These are phyloP conservation scores for Cybosia mesomella DNA, from an alignment of 2,888 invertebrate species.

Conservation along the genomic window DNA sequence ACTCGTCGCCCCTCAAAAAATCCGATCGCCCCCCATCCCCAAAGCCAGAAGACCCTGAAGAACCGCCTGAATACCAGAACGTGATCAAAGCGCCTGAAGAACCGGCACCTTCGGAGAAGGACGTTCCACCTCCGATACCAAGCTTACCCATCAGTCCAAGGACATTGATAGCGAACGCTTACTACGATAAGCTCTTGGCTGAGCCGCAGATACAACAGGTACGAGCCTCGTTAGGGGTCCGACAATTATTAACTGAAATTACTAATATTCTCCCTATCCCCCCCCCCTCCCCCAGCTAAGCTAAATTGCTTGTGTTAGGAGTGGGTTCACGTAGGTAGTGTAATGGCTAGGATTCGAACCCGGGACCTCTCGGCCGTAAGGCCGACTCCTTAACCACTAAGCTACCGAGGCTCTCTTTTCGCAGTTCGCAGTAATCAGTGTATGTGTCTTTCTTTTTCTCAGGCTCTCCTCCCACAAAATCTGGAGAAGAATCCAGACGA, in stretches of 20 bases:
- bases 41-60: constrained; percentile 47
- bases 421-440: too few species aligned
- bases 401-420: too few species aligned
- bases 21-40: constrained; percentile 46
- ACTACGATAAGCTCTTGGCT: constrained; percentile 91
- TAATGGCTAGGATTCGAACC: too few species aligned
- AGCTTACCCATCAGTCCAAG: constrained; percentile 82
- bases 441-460: too few species aligned
- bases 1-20: constrained; percentile 73
- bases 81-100: constrained; percentile 51
- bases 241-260: too few species aligned
- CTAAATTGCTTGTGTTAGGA: too few species aligned
- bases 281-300: too few species aligned
- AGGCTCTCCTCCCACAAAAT: constrained; percentile 92
- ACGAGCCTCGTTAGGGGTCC: background rate
- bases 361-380: too few species aligned
- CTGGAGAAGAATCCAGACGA: constrained; percentile 96
- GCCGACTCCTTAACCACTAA: too few species aligned
- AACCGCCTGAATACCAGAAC: constrained; percentile 79
- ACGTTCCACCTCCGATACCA: constrained; percentile 80
- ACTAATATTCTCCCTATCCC: too few species aligned
- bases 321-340: too few species aligned
- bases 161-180: constrained; percentile 90
- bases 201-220: constrained; percentile 93
- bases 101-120: constrained; percentile 60